Evolutionary conservation across 1,140 invertebrate species (phyloP), one percentile per base, ranked within the genome.

Genomic region (Belonocnema kinseyi): DNA sequence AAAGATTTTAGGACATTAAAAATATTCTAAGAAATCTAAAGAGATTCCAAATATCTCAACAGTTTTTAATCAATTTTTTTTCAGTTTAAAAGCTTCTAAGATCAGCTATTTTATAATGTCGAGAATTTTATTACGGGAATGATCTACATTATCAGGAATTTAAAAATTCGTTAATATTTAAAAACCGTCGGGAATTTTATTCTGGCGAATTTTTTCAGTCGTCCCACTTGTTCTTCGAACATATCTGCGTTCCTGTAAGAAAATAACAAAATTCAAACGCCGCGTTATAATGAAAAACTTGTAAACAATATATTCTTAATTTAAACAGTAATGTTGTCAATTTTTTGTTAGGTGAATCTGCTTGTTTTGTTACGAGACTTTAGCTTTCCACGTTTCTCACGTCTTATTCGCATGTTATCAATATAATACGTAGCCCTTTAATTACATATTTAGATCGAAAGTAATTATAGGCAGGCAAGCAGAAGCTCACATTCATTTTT

Each of bases 391-490:
- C 72, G 21, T 70, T 77, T 58, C 17, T 58, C 70, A 79, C 74
- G 26, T 53, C 33, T 75, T 72, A 21, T 70, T 50, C 50, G 46
- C 76, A 80, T 82, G 84, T 79, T 82, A 78, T 81, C 80, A 80
- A 78, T 84, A 85, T 84, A 77, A 85, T 86, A 85, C 83, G 85
- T 86, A 86, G 80, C 82, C 79, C 72, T 78, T 85, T 83, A 86
- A 74, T 87, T 83, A 87, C 76, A 83, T 82, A 85, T 85, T 85
- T 83, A 86, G 83, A 84, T 87, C 80, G 71, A 85, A 83, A 86
- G 72, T 80, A 85, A 83, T 85, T 78, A n/a, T n/a, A 85, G 76
- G 78, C 84, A 86, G 81, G 85, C 83, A 87, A 84, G 82, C 82
- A 85, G 79, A 86, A 87, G 85, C 84, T 78, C 85, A 85, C 79